These are phyloP conservation scores for Leptosomus discolor DNA, from an alignment of 2,113 vertebrate genomes.

Conservation along the genomic window DNA sequence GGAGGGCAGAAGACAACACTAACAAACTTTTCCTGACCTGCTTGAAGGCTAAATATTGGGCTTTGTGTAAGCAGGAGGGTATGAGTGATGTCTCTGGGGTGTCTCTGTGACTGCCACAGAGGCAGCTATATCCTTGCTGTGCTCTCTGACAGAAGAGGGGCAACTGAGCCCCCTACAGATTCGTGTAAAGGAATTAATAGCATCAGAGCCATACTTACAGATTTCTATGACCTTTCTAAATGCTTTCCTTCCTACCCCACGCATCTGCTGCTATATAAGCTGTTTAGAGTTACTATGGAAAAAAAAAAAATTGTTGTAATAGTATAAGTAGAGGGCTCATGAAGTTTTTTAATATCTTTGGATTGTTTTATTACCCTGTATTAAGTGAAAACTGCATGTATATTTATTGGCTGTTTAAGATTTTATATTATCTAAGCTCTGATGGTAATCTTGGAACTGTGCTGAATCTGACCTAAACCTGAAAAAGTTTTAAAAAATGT, in stretches of 20 bases:
- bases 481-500: background rate
- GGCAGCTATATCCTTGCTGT: background rate
- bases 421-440: background rate
- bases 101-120: background rate
- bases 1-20: background rate
- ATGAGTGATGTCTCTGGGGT: background rate
- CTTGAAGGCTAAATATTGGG: background rate
- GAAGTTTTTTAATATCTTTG: background rate
- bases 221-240: background rate
- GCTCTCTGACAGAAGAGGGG: background rate
- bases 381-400: background rate
- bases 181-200: background rate
- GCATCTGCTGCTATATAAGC: background rate
- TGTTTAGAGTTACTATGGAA: background rate
- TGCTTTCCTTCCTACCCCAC: background rate
- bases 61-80: background rate
- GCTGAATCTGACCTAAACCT: background rate
- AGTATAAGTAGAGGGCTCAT: background rate
- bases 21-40: background rate
- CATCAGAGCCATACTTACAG: background rate
- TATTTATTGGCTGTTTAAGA: background rate
- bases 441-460: background rate
- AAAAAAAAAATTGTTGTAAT: background rate
- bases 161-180: background rate
- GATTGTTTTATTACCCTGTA: background rate